Evolutionary conservation across 2,888 invertebrate genomes (phyloP).

Genomic region (Phragmatobia fuliginosa): DNA sequence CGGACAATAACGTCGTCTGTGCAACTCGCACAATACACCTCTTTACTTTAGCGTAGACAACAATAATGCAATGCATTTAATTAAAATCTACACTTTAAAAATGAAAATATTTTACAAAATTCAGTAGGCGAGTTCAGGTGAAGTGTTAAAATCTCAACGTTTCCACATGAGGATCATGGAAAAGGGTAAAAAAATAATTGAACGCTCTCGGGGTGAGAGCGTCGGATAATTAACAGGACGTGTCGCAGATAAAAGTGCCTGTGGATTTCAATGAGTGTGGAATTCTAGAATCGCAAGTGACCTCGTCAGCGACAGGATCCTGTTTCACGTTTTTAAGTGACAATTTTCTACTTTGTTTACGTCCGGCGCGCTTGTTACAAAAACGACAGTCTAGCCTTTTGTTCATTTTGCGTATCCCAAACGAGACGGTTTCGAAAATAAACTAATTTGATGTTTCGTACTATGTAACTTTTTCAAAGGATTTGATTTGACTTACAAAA

Average conservation of each 20-base stretch:
- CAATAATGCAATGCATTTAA: conserved; percentile 78
- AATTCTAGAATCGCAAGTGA: conserved; percentile 71
- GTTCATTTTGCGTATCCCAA: conserved; percentile 56
- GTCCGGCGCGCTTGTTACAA: conserved; percentile 65
- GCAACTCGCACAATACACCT: conserved; percentile 61
- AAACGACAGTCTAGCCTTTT: conserved; percentile 62
- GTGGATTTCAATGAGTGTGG: conserved; percentile 78
- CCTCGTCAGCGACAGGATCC: conserved; percentile 60
- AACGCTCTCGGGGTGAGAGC: conserved; percentile 80
- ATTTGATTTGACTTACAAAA: background rate
- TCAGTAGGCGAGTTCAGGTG: conserved; percentile 80
- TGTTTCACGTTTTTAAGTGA: conserved; percentile 75
- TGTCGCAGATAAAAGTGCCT: conserved; percentile 83
- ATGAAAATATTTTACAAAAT: conserved; percentile 74
- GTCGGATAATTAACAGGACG: conserved; percentile 85
- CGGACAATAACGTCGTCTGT: conserved; percentile 41
- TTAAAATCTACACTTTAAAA: conserved; percentile 75
- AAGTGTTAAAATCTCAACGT: conserved; percentile 86
- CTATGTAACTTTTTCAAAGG: conserved; percentile 38
- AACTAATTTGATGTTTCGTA: conserved; percentile 60
- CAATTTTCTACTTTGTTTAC: conserved; percentile 76
- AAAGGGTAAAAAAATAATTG: conserved; percentile 83
- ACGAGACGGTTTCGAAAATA: conserved; percentile 60
- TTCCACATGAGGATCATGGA: conserved; percentile 81
- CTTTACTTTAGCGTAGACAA: conserved; percentile 61